Evolutionary conservation across 2,888 invertebrate species (phyloP), one percentile per base, ranked within the genome.

Genomic region (Diarsia rubi): DNA sequence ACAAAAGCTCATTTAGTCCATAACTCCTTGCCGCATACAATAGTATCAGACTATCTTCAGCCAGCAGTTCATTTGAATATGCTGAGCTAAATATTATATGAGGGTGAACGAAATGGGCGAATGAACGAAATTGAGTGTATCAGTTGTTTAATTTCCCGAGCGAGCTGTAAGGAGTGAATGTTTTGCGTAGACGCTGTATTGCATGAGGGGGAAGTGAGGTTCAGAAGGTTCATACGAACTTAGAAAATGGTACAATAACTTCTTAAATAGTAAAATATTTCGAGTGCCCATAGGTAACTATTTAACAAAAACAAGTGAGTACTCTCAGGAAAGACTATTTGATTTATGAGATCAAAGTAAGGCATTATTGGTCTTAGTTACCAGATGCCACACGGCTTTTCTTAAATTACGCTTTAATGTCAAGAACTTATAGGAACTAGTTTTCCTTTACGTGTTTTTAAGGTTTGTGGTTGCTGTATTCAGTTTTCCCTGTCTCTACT

Each of bases 81-180:
- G 62, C 57, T 37, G 59, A 27, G 11, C 47, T 73, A 45, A 68
- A 83, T 79, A 60, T 69, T 64, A 54, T 62, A 62, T 49, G 66
- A 31, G 44, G 49, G 64, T 71, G 64, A 59, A 65, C 42, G 49
- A 73, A 79, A 70, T 73, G 60, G 24, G 21, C 2, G 54, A 60
- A 37, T 57, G 60, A 60, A 75, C 60, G 54, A 75, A 69, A 75
- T 69, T 66, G 65, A 69, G 59, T 44, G 75, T 57, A 77, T 86
- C 69, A 68, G 45, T 27, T 74, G 67, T 69, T 67, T 76, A 70
- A 83, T 86, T 81, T 86, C 81, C 73, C 78, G 73, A 69, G 76
- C 74, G 75, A 71, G 67, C 68, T 60, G 44, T 69, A 74, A 59
- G 70, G 31, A 74, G 45, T 47, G 64, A 70, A 73, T 42, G 59